Conservation (phyloP, 2,113 vertebrate species). For the Neotragus pygmaeus region DNA sequence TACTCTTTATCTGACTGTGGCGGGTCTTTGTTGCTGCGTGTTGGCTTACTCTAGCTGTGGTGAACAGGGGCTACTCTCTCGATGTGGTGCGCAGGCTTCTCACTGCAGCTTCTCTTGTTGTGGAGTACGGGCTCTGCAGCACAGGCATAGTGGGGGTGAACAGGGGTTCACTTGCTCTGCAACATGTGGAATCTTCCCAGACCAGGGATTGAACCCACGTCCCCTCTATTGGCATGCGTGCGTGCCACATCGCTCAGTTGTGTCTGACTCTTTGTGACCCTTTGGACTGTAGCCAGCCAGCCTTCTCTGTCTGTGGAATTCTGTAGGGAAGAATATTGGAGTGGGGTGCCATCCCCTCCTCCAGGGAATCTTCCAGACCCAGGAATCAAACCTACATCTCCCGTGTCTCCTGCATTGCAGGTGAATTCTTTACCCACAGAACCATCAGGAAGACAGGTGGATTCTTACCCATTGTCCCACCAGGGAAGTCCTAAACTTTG, state of each 20-base stretch:
- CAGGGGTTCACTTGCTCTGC: neutral
- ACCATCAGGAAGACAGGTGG: neutral
- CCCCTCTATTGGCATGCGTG: neutral
- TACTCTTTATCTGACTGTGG: neutral
- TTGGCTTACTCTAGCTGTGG: neutral
- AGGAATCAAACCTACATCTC: neutral
- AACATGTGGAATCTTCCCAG: neutral
- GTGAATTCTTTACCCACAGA: neutral
- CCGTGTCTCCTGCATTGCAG: neutral
- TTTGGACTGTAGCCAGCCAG: neutral
- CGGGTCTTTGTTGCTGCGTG: neutral
- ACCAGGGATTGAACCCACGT: neutral
- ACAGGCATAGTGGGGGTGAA: neutral
- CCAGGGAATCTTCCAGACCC: neutral
- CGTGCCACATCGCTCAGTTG: fast-evolving
- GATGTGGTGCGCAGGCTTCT: neutral
- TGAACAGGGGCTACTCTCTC: neutral
- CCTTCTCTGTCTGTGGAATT: neutral
- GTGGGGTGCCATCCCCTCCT: neutral
- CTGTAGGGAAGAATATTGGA: neutral
- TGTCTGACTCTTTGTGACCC: fast-evolving
- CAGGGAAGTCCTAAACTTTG: neutral
- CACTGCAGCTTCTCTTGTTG: neutral
- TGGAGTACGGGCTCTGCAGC: fast-evolving
- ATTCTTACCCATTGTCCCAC: neutral